Evolutionary conservation across 2,888 invertebrate species (phyloP), one percentile per base, ranked within the genome.

Genomic region (Folsomia candida): DNA sequence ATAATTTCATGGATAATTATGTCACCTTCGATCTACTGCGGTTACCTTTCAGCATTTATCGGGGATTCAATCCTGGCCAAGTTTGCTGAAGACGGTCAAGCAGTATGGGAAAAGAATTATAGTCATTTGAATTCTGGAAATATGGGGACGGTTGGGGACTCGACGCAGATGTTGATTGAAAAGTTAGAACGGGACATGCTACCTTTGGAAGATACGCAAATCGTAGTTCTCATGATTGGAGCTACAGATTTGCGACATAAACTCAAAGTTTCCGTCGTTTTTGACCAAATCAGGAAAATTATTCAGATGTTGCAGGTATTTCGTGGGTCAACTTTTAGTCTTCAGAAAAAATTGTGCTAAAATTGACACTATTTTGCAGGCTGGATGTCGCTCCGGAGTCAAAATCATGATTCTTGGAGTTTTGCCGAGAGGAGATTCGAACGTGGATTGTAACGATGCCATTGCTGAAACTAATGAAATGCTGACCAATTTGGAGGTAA

Each of bases 361-460:
- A 47, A 18, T 47, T 11, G 9, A 47, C 18, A 47, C 18, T 47
- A 11, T 47, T 47, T 18, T 9, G 18, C 47, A 47, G 47, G 47
- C 47, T 47, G 47, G 47, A 47, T 47, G 60, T 20, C 62, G 68
- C 51, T 63, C 73, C 1, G 76, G 76, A 20, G 65, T 76, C 25
- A 76, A 73, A 28, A 73, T 73, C 27, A 58, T 76, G 9, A 14
- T 76, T 18, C 24, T 76, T 20, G 76, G 73, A 63, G 70, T 76
- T 14, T 54, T 76, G 20, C 72, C 76, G 2, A 47, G 71, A 28
- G 68, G 73, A 26, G 67, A 67, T 37, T 64, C 66, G 18, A 68
- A 28, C 20, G 62, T 63, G 3, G 76, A 76, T n/a, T 26, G 66
- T 2, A 47, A 29, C 22, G 22, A 58, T 22, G 22, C 68, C n/a